A percentile compares a stretch with the other conserved stretches of the same genome.
Evolutionary conservation across 2,113 vertebrate species (phyloP).

Genomic region (Odontesthes bonariensis): DNA sequence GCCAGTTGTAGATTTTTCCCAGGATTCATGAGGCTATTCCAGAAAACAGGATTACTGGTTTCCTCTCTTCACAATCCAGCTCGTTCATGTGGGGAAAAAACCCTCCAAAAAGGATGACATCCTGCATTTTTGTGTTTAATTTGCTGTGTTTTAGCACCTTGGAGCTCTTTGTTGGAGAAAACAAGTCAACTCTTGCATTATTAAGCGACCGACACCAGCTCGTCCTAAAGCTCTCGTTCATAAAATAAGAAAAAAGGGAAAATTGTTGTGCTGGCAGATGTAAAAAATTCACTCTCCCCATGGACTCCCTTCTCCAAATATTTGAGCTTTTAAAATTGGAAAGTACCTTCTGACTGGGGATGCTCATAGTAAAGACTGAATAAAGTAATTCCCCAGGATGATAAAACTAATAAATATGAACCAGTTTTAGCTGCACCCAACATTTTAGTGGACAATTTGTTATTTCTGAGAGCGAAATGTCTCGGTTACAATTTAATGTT

Average conservation of each 20-base stretch:
- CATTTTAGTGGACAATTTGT: too few relatives aligned
- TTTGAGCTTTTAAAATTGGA: slow-evolving; percentile 1
- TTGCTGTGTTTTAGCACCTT: slow-evolving; percentile 35
- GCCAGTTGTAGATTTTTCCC: slow-evolving; percentile 56
- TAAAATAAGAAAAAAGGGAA: too few relatives aligned
- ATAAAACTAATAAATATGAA: slow-evolving; percentile 1
- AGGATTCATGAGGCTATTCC: slow-evolving; percentile 44
- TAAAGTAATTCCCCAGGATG: neutral
- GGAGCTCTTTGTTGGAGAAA: slow-evolving; percentile 65
- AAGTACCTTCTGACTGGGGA: neutral
- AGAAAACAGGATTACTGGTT: slow-evolving; percentile 55
- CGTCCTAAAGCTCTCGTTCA: slow-evolving; percentile 44
- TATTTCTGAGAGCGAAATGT: too few relatives aligned
- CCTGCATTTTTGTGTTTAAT: slow-evolving; percentile 27
- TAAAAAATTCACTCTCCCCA: slow-evolving; percentile 8
- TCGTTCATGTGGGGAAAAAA: slow-evolving; percentile 3
- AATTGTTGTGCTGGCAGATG: neutral
- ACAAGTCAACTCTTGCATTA: slow-evolving; percentile 35
- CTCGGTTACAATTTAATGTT: too few relatives aligned
- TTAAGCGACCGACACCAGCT: slow-evolving; percentile 27
- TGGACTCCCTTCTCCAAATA: neutral
- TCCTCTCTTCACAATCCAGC: slow-evolving; percentile 54
- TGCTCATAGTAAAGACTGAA: neutral
- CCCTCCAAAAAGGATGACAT: slow-evolving; percentile 10
- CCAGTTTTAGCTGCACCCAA: neutral